Conservation (phyloP, 2,888 invertebrate species). For the Mesorhabditis sp. region DNA sequence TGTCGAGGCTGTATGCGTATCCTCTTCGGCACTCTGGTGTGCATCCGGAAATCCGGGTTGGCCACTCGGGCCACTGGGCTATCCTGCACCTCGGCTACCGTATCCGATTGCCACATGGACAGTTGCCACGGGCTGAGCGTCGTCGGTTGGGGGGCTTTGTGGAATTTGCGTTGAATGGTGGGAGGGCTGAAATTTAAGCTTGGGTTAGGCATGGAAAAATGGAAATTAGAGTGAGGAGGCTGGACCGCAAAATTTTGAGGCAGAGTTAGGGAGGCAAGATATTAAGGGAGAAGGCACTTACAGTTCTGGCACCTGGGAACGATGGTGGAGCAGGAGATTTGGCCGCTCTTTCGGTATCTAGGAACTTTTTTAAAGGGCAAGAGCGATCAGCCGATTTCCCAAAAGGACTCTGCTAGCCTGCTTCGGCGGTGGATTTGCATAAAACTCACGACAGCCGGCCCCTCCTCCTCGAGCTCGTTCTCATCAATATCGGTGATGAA, state of each 20-base stretch:
- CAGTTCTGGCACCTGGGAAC: slow-evolving; percentile 3
- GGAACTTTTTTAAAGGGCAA: background rate
- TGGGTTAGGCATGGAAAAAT: too few relatives aligned
- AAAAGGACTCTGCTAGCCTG: background rate
- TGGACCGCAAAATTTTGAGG: too few relatives aligned
- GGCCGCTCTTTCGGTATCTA: background rate
- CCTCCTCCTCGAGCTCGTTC: background rate
- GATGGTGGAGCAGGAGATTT: background rate
- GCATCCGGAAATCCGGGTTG: background rate
- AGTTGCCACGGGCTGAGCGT: slow-evolving; percentile 6
- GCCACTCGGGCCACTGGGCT: background rate
- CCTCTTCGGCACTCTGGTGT: slow-evolving; percentile 1
- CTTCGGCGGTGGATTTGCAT: background rate
- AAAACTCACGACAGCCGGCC: background rate
- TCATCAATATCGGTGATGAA: slow-evolving; percentile 1
- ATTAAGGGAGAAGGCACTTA: background rate
- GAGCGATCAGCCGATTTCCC: background rate
- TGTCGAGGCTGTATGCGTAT: background rate
- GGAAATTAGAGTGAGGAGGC: too few relatives aligned
- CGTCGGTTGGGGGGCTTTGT: background rate
- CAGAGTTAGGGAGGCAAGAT: background rate
- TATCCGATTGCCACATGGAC: background rate
- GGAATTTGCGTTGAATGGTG: too few relatives aligned
- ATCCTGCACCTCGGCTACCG: background rate
- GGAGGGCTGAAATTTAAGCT: too few relatives aligned